Evolutionary conservation across 2,888 invertebrate genomes (phyloP).

Genomic region (Cheilosia vernalis): DNA sequence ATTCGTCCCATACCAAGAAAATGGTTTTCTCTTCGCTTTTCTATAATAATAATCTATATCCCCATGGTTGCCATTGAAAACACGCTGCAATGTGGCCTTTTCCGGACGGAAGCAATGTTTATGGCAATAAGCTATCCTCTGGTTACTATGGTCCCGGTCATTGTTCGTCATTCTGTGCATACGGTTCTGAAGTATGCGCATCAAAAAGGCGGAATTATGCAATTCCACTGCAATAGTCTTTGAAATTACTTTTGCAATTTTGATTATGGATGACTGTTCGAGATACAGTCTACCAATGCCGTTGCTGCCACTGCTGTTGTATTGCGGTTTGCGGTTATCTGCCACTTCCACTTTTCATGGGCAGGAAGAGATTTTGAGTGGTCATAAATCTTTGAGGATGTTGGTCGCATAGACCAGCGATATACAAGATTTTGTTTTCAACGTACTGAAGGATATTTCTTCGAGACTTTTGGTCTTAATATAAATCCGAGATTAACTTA

Average conservation of each 20-base stretch:
- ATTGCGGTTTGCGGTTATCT: slow-evolving; percentile 4
- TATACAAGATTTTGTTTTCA: too few relatives aligned
- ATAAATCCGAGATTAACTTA: too few relatives aligned
- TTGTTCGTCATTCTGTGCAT: slow-evolving; percentile 7
- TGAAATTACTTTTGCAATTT: slow-evolving; percentile 55
- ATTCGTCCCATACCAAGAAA: slow-evolving; percentile 32
- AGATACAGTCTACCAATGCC: background rate
- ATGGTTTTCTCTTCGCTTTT: slow-evolving; percentile 29
- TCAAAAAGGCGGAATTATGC: slow-evolving; percentile 29
- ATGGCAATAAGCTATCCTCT: slow-evolving; percentile 31
- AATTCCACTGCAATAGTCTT: slow-evolving; percentile 49
- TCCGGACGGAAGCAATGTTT: slow-evolving; percentile 36
- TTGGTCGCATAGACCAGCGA: too few relatives aligned
- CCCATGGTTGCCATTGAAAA: slow-evolving; percentile 25
- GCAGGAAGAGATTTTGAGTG: background rate
- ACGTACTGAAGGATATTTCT: too few relatives aligned
- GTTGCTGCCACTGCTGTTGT: background rate
- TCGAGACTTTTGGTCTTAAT: too few relatives aligned
- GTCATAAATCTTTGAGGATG: background rate
- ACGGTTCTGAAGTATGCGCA: slow-evolving; percentile 10
- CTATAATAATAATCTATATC: slow-evolving; percentile 32
- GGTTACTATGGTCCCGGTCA: slow-evolving; percentile 23
- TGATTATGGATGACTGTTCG: background rate
- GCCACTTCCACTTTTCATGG: background rate
- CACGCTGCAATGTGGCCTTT: slow-evolving; percentile 16